These are phyloP conservation scores for Fregetta grallaria DNA, from an alignment of 2,113 vertebrate genomes.

Conservation along the genomic window DNA sequence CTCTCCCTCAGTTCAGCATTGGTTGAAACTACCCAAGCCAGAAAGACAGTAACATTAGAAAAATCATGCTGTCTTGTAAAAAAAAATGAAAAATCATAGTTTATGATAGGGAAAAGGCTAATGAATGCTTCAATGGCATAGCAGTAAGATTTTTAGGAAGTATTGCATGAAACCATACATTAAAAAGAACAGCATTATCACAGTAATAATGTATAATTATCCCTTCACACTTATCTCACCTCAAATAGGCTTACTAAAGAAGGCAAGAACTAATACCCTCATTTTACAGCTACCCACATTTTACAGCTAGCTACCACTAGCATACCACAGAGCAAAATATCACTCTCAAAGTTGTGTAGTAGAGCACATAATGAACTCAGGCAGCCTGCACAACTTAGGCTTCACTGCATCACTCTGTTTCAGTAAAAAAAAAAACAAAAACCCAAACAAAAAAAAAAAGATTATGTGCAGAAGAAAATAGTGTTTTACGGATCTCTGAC, in stretches of 20 bases:
- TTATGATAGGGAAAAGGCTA: background rate
- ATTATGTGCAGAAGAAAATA: background rate
- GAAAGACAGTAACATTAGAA: background rate
- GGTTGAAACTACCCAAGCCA: background rate
- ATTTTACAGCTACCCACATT: background rate
- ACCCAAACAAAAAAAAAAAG: background rate
- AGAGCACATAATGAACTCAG: background rate
- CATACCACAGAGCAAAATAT: background rate
- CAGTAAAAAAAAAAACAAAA: background rate
- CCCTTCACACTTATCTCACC: background rate
- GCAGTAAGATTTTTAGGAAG: background rate
- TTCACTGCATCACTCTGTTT: background rate
- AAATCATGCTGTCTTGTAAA: background rate
- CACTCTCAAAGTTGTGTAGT: background rate
- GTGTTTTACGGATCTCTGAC: background rate
- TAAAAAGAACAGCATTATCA: background rate
- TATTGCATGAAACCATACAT: background rate
- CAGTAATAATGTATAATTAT: constrained; percentile 13
- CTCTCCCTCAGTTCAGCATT: background rate
- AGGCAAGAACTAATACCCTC: background rate
- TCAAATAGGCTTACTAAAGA: background rate
- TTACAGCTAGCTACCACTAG: background rate
- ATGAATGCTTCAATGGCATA: background rate
- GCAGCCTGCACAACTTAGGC: background rate
- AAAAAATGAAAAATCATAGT: background rate